Percentiles rank a stretch among this genome's conserved stretches.
These are phyloP conservation scores for Dipodomys merriami DNA, from an alignment of 2,113 vertebrate genomes.

Conservation along the genomic window DNA sequence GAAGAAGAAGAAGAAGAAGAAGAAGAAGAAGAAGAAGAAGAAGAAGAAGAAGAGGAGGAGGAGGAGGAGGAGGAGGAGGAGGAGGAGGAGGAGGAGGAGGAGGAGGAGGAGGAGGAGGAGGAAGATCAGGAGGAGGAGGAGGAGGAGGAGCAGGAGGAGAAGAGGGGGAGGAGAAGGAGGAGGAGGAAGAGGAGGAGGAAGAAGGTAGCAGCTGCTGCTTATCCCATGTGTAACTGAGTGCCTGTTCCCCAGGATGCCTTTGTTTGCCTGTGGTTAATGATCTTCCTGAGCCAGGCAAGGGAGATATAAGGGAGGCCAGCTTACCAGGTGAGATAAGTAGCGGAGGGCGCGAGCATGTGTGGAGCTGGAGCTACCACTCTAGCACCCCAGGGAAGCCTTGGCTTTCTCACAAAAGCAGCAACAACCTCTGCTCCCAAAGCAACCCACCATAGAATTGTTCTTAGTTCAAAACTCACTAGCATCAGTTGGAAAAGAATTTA, in stretches of 20 bases:
- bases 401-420: background rate
- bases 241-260: background rate
- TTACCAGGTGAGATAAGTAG: background rate
- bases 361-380: no score
- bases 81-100: no score
- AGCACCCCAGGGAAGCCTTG: background rate
- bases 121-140: no score
- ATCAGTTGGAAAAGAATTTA: background rate
- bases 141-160: no score
- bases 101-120: no score
- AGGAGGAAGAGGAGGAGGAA: no score
- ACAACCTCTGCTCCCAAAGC: background rate
- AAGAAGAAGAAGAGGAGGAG: no score
- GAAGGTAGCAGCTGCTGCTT: background rate
- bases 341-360: no score
- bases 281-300: background rate
- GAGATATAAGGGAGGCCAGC: background rate
- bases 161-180: no score
- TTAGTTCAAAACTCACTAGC: background rate
- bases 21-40: no score
- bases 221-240: background rate
- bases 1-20: no score
- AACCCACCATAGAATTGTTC: background rate
- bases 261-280: slow-evolving; percentile 11
- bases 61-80: no score